A percentile compares a stretch with the other conserved stretches of the same genome.
phyloP scores from a whole-genome alignment of 2,888 invertebrate genomes.

The Cephus pulcher region DNA sequence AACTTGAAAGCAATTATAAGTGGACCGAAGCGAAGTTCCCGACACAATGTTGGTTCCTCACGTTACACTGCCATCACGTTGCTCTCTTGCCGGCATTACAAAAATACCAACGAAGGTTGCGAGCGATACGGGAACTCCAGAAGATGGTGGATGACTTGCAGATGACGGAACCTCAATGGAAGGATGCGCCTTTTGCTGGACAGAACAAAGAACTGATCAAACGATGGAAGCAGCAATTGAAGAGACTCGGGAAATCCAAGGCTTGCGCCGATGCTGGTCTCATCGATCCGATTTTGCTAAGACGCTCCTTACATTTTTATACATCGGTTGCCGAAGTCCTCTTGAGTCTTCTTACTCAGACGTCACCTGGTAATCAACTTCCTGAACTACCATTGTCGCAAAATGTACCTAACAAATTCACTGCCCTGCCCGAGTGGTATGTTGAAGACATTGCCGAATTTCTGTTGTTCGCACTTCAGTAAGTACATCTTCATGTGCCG shows the following conservation, averaged over 20 bases:
- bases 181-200: conserved; percentile 78
- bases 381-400: conserved; percentile 71
- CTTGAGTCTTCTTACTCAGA: conserved; percentile 73
- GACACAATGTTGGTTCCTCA: conserved; percentile 97
- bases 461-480: conserved; percentile 92
- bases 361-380: conserved; percentile 67
- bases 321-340: conserved; percentile 86
- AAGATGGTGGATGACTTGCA: conserved; percentile 88
- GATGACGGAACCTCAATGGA: conserved; percentile 86
- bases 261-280: conserved; percentile 92
- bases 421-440: conserved; percentile 96
- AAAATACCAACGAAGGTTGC: conserved; percentile 81
- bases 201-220: conserved; percentile 87
- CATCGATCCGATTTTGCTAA: conserved; percentile 85
- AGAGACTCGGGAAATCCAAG: conserved; percentile 81
- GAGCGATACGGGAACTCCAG: conserved; percentile 86
- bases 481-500: conserved; percentile 67
- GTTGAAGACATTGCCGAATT: conserved; percentile 98
- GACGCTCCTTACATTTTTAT: conserved; percentile 88
- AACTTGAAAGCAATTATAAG: conserved; percentile 67
- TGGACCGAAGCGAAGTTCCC: conserved; percentile 91
- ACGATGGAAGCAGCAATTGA: conserved; percentile 89
- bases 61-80: conserved; percentile 93
- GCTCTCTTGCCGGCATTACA: conserved; percentile 90
- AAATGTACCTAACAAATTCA: conserved; percentile 80